Conservation (phyloP, 2,113 vertebrate species). For the Phalacrocorax carbo region DNA sequence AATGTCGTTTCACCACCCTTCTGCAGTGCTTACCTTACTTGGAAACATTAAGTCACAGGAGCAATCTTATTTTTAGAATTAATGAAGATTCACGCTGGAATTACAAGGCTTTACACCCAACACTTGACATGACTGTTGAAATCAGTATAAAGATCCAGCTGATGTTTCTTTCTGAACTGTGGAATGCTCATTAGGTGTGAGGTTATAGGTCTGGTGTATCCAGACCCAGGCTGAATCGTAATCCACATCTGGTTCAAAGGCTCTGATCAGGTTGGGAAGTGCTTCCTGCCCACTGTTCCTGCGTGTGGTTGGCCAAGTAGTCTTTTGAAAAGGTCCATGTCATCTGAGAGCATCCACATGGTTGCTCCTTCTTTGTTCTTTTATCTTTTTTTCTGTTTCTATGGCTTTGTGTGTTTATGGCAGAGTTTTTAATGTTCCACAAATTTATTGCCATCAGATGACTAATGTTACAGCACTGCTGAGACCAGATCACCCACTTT, state of each 20-base stretch:
- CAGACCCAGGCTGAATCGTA: background rate
- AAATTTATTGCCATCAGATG: background rate
- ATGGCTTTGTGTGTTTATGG: background rate
- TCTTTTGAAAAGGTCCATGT: background rate
- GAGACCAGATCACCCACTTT: constrained; percentile 49
- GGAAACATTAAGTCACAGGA: constrained; percentile 20
- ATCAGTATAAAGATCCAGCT: background rate
- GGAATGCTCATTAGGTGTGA: background rate
- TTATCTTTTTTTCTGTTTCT: background rate
- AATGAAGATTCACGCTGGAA: background rate
- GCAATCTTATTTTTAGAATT: background rate
- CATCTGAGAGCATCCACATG: background rate
- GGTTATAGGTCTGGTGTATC: background rate
- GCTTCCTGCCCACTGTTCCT: background rate
- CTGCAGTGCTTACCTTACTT: constrained; percentile 11
- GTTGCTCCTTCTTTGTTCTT: background rate
- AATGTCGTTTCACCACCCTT: background rate
- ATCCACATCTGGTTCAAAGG: background rate
- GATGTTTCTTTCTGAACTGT: constrained; percentile 19
- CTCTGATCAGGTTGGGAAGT: background rate
- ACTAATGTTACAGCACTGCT: background rate
- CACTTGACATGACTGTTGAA: background rate
- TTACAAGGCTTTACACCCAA: background rate
- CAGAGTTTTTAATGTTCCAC: background rate
- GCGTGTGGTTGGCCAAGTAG: background rate